Evolutionary conservation across 2,888 invertebrate genomes (phyloP).

Genomic region (Hypomecis atomaria): DNA sequence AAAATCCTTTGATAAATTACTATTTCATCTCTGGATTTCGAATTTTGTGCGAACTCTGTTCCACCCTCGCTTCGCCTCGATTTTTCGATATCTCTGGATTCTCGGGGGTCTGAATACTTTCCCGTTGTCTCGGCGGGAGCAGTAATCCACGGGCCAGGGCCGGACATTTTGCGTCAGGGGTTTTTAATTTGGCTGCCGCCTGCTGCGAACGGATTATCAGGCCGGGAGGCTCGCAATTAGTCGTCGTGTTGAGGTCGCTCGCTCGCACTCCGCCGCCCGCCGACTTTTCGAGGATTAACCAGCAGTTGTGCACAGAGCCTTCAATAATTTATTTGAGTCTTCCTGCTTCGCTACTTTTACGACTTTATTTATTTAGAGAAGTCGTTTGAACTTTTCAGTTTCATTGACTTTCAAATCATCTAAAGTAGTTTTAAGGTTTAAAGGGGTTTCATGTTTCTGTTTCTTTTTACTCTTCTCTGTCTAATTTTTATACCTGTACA

Average conservation of each 20-base stretch:
- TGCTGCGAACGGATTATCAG: slow-evolving; percentile 81
- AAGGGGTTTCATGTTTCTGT: slow-evolving; percentile 14
- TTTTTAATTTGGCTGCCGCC: slow-evolving; percentile 82
- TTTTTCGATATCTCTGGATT: slow-evolving; percentile 52
- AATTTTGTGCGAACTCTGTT: slow-evolving; percentile 68
- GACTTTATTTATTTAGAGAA: slow-evolving; percentile 26
- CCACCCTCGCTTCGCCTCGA: slow-evolving; percentile 66
- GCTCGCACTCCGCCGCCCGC: slow-evolving; percentile 55
- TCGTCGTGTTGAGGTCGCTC: slow-evolving; percentile 63
- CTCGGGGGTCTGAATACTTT: slow-evolving; percentile 50
- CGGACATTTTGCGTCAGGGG: slow-evolving; percentile 70
- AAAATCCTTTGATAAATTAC: slow-evolving; percentile 84
- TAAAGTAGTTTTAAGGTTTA: slow-evolving; percentile 10
- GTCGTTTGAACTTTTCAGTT: slow-evolving; percentile 23
- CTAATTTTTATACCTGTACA: no score
- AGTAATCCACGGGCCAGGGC: slow-evolving; percentile 68
- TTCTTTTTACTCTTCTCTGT: background rate
- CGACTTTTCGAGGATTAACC: slow-evolving; percentile 63
- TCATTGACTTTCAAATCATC: slow-evolving; percentile 23
- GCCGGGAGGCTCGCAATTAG: slow-evolving; percentile 76
- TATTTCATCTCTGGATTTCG: slow-evolving; percentile 80
- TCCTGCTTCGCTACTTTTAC: slow-evolving; percentile 35
- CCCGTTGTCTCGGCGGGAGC: slow-evolving; percentile 53
- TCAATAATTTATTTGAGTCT: slow-evolving; percentile 37
- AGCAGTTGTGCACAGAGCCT: slow-evolving; percentile 45